Evolutionary conservation across 2,888 invertebrate species (phyloP).

Genomic region (Meganola albula): DNA sequence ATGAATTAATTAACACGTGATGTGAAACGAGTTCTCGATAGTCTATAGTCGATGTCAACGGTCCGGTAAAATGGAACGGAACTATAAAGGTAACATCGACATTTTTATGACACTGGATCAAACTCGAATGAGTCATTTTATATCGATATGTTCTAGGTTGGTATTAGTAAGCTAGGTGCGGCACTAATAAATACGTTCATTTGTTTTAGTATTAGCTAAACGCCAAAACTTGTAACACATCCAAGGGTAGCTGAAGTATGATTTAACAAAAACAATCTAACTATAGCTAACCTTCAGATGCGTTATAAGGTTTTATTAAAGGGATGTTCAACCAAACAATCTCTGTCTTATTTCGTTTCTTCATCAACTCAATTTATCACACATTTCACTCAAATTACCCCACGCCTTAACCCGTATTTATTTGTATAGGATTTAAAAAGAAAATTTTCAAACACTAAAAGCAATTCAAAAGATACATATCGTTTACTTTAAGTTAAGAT

Average conservation of each 20-base stretch:
- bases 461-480: conserved; percentile 20
- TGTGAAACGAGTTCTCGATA: conserved; percentile 62
- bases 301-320: too few relatives aligned
- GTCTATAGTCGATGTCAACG: conserved; percentile 56
- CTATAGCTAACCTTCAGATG: too few relatives aligned
- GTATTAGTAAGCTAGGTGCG: conserved; percentile 50
- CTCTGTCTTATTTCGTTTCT: too few relatives aligned
- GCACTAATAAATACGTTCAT: conserved; percentile 28
- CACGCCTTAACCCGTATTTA: conserved; percentile 7
- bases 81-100: conserved; percentile 57
- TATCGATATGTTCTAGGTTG: conserved; percentile 40
- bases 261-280: too few relatives aligned
- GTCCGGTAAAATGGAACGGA: conserved; percentile 59
- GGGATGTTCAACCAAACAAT: too few relatives aligned
- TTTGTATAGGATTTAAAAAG: conserved; percentile 10
- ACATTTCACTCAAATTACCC: too few relatives aligned
- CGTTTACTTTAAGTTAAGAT: conserved; percentile 16
- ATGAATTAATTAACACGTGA: conserved; percentile 72
- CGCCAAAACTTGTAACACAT: too few relatives aligned
- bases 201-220: too few relatives aligned
- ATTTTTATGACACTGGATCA: conserved; percentile 60
- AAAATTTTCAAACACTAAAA: conserved; percentile 9
- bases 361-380: too few relatives aligned
- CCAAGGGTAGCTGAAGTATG: too few relatives aligned
- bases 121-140: conserved; percentile 60